A percentile compares a stretch with the other conserved stretches of the same genome.
Evolutionary conservation across 1,140 invertebrate genomes (phyloP).

Genomic region (Drosophila baimaii): DNA sequence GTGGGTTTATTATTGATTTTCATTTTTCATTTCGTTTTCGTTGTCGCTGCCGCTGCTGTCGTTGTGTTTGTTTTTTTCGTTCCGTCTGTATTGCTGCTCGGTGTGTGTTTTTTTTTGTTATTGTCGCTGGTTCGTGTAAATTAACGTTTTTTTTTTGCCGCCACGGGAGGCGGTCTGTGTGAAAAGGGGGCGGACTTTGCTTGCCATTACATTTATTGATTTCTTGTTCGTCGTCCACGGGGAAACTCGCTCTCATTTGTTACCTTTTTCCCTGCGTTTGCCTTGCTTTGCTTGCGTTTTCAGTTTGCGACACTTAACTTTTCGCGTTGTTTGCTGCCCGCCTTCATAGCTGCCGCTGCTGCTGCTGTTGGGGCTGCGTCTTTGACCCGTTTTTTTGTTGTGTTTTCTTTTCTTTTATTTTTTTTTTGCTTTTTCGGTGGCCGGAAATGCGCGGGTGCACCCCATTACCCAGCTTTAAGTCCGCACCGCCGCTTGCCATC

Average conservation of each 20-base stretch:
- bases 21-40: conserved; percentile 48
- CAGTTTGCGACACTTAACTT: conserved; percentile 76
- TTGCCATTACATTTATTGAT: conserved; percentile 78
- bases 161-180: conserved; percentile 20
- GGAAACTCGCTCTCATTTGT: conserved; percentile 30
- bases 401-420: conserved; percentile 30
- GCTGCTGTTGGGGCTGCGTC: conserved; percentile 46
- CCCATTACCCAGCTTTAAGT: conserved; percentile 13
- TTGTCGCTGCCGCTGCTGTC: conserved; percentile 14
- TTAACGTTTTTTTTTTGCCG: conserved; percentile 63
- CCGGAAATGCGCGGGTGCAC: conserved; percentile 66
- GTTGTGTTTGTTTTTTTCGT: neutral
- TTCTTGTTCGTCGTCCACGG: conserved; percentile 28
- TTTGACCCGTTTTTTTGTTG: conserved; percentile 66
- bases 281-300: conserved; percentile 67
- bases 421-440: conserved; percentile 27
- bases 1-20: conserved; percentile 57
- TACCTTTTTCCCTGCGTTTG: conserved; percentile 42
- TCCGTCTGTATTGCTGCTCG: conserved; percentile 20
- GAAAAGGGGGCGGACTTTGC: conserved; percentile 16
- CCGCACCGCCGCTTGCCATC: no score
- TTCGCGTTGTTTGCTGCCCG: conserved; percentile 53
- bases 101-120: conserved; percentile 31
- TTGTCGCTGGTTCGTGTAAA: conserved; percentile 67
- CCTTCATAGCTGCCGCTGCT: conserved; percentile 4